Evolutionary conservation across 2,888 invertebrate genomes (phyloP).

Genomic region (Cetonia aurata): DNA sequence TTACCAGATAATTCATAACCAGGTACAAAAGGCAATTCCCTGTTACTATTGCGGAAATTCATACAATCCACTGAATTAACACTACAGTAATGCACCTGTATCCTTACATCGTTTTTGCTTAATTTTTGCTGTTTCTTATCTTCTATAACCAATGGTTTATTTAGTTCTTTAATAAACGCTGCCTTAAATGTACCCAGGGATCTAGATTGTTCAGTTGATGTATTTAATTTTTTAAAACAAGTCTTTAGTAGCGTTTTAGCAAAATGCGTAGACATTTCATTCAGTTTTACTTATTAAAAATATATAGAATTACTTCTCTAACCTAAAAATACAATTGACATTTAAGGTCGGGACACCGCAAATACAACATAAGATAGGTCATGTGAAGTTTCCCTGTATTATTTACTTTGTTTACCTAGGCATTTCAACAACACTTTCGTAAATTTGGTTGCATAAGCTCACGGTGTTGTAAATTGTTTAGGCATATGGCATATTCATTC

Average conservation of each 20-base stretch:
- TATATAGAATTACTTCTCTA: neutral
- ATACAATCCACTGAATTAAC: conserved; percentile 75
- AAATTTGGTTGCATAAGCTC: too few species aligned
- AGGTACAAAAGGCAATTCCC: conserved; percentile 71
- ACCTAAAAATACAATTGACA: conserved; percentile 23
- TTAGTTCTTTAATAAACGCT: conserved; percentile 69
- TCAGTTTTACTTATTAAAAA: neutral
- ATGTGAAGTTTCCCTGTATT: too few species aligned
- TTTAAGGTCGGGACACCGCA: neutral
- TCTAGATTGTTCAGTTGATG: conserved; percentile 47
- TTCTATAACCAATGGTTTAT: conserved; percentile 68
- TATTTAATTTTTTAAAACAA: conserved; percentile 22
- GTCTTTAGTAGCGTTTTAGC: conserved; percentile 41
- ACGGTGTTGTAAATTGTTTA: conserved; percentile 42
- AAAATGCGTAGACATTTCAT: conserved; percentile 42
- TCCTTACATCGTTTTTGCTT: conserved; percentile 71
- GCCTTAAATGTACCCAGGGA: conserved; percentile 62
- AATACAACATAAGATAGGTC: neutral
- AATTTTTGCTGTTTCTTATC: conserved; percentile 63
- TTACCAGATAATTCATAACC: conserved; percentile 77
- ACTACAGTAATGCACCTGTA: conserved; percentile 74
- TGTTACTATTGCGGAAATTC: conserved; percentile 68
- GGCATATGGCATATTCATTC: conserved; percentile 11
- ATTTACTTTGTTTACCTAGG: too few species aligned
- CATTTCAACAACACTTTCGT: neutral